These are phyloP conservation scores for Peromyscus maniculatus DNA, from an alignment of 2,113 vertebrate genomes.

Conservation along the genomic window DNA sequence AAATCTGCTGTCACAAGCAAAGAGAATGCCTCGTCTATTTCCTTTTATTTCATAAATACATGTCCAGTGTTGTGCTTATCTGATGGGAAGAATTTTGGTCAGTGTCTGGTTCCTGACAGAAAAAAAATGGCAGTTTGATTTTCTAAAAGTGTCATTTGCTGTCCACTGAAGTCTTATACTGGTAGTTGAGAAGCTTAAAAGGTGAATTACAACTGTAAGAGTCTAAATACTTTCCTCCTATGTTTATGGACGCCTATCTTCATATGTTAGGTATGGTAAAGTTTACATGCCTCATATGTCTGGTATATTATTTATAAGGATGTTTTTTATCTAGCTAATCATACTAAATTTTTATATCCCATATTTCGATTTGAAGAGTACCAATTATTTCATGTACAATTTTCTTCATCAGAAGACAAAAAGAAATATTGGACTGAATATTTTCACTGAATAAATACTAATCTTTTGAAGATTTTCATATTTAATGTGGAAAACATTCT, in stretches of 20 bases:
- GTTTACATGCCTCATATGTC: neutral
- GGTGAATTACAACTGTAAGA: neutral
- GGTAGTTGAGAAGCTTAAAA: neutral
- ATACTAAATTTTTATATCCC: neutral
- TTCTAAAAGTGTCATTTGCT: neutral
- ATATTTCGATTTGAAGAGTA: neutral
- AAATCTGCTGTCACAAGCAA: neutral
- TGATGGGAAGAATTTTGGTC: neutral
- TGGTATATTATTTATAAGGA: neutral
- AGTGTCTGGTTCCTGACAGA: neutral
- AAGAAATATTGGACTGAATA: neutral
- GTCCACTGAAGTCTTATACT: neutral
- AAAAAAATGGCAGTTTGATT: neutral
- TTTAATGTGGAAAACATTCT: neutral
- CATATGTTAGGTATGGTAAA: neutral
- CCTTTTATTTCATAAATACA: neutral
- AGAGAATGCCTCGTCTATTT: neutral
- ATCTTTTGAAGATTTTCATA: neutral
- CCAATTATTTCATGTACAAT: neutral
- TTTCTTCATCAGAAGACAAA: neutral
- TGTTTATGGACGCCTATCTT: neutral
- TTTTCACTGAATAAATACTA: conserved; percentile 2
- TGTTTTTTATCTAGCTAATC: neutral
- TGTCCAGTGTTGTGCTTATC: neutral
- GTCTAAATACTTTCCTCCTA: neutral